Evolutionary conservation across 2,888 invertebrate species (phyloP), one percentile per base, ranked within the genome.

Genomic region (Eupithecia dodoneata): DNA sequence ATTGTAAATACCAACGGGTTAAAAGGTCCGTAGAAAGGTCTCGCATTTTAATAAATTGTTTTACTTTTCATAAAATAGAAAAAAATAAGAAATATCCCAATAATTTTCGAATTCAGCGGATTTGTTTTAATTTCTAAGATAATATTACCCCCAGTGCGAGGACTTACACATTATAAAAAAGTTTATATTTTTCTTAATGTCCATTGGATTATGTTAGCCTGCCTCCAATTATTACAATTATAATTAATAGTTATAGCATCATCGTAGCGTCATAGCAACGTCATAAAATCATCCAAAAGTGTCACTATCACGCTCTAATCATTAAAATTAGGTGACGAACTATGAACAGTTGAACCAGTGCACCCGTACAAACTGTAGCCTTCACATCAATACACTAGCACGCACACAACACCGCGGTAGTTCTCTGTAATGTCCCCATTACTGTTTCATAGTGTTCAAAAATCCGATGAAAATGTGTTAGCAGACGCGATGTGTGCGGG

Each of bases 301-400:
- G 81, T 83, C 85, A 86, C 85, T 84, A 88, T 86, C 85, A 87
- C 86, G 84, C 87, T 88, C 83, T 90, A 89, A 91, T 91, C 87
- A 89, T 89, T 82, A 84, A 88, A 92, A 91, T 89, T 90, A 86
- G 89, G 89, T 89, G 89, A 90, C 88, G 88, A 88, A 89, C 88
- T 87, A 86, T 85, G 88, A 76, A 86, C 84, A 88, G 87, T 87
- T 87, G 88, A 90, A 89, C 91, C 87, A 87, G 85, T 90, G 93
- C 93, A 93, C 91, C 92, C 93, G 91, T 92, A 92, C 76, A 92
- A 92, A 90, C 86, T 83, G 81, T 87, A 89, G 87, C 84, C 86
- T 76, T 85, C 90, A 92, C 91, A 91, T 86, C 85, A 80, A 82
- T 86, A 84, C 92, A 93, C 93, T 89, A 88, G 86, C 87, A 88